Conservation (phyloP, 2,888 invertebrate genomes). For the Calameuta idolon region DNA sequence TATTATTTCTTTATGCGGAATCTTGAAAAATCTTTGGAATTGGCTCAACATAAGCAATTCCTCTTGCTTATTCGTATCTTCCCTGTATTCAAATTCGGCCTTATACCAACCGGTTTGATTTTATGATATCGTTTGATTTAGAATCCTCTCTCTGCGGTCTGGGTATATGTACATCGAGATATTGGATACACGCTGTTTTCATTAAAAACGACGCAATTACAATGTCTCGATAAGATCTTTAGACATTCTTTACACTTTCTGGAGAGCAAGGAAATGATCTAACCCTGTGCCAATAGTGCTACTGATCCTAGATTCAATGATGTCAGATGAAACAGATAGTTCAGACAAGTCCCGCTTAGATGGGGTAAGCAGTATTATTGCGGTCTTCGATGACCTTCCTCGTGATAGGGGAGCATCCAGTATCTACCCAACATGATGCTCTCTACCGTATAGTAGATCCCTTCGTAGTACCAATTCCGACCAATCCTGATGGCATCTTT, state of each 20-base stretch:
- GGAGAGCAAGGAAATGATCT: background rate
- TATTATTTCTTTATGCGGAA: background rate
- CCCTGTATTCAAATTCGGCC: conserved; percentile 32
- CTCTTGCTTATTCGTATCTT: conserved; percentile 7
- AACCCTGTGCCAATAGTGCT: background rate
- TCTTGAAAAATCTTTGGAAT: background rate
- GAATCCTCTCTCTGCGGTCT: background rate
- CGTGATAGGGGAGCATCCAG: background rate
- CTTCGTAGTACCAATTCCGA: conserved; percentile 9
- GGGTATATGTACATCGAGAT: background rate
- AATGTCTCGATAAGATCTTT: background rate
- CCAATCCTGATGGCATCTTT: conserved; percentile 24
- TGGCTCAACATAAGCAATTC: background rate
- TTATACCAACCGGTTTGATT: conserved; percentile 25
- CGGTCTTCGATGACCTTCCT: conserved; percentile 32
- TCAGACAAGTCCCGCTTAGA: conserved; percentile 45
- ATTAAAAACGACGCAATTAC: background rate
- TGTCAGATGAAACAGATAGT: conserved; percentile 46
- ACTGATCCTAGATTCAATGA: conserved; percentile 41
- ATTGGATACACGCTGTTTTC: background rate
- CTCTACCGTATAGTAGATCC: conserved; percentile 8
- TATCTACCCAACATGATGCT: background rate
- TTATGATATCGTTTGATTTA: conserved; percentile 22
- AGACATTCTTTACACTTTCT: background rate
- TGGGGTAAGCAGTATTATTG: conserved; percentile 48